Base-by-base conservation (phyloP, 2,113 vertebrate species). In the Paratilapia polleni region DNA sequence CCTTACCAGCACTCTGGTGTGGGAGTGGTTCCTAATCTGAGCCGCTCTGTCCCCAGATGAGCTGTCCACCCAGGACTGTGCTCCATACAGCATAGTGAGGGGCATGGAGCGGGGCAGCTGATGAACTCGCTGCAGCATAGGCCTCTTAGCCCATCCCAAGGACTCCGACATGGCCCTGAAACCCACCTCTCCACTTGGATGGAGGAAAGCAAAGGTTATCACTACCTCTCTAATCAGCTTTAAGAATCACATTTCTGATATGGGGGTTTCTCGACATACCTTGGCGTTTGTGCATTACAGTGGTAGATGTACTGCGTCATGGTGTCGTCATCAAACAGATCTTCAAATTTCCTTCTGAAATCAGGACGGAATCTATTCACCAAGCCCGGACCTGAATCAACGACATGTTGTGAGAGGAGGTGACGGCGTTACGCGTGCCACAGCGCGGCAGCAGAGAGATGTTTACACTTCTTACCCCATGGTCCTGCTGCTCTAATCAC, bases 271-370 rank as follows among this genome's bases (percentile, higher is more conserved):
- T 47, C 10, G 6, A 9, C 84, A 70, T 87, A 97, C 97, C 97
- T 98, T 7, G 97, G 97, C 3, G 94, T 96, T 92, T 98, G 97
- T 2, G 97, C 97, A 1, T 98, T 98, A 81, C 97, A 98, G 94
- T 98, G 97, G 91, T 98, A 98, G 90, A 98, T 97, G 84, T 98
- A 98, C 82, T 98, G 95, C 0, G 97, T 96, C 93, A 98, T 97
- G 0, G 97, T 98, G 84, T 98, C 95, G 2, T 98, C 97, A 11
- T 98, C 96, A 92, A 98, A 98, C 84, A 97, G 94, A 80, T 97
- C 96, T 70, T 97, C 96, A 84, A 97, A 98, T 85, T 97, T 98
- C 52, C 95, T 95, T 92, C 96, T 98, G 90, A 98, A 97, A 92
- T 98, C 97, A 0, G 97, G 97, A 59, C 97, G 97, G 86, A 98